Percentiles rank a stretch among this genome's conserved stretches.
Conservation (phyloP, 64 coral and sea anemone genomes). For the Montipora foliosa region DNA sequence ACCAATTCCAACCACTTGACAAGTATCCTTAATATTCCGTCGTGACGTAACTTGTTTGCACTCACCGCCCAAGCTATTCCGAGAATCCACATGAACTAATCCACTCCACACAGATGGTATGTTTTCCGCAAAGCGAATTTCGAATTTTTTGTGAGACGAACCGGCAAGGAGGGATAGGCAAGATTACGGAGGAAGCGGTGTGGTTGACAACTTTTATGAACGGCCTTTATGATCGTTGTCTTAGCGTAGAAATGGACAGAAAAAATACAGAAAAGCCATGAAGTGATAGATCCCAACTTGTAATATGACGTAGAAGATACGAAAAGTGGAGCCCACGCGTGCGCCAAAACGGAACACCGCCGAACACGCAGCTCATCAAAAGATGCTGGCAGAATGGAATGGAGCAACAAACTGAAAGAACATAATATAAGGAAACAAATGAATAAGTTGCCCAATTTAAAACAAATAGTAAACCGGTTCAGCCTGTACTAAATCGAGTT, state of each 20-base stretch:
- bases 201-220: constrained; percentile 99
- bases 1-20: constrained; percentile 96
- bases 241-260: constrained; percentile 81
- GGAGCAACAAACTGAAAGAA: constrained; percentile 80
- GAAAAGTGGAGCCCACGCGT: constrained; percentile 78
- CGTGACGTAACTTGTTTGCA: constrained; percentile 87
- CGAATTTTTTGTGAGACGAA: constrained; percentile 76
- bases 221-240: constrained; percentile 84
- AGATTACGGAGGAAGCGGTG: constrained; percentile 83
- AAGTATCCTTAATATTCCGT: constrained; percentile 83
- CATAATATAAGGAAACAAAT: not conserved
- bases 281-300: constrained; percentile 90
- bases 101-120: constrained; percentile 73
- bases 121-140: constrained; percentile 78
- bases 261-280: constrained; percentile 86
- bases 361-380: constrained; percentile 88
- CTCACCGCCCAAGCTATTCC: constrained; percentile 94
- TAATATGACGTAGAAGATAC: constrained; percentile 77
- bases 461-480: too few relatives aligned
- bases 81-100: constrained; percentile 82
- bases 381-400: constrained; percentile 93
- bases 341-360: constrained; percentile 82
- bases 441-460: too few relatives aligned
- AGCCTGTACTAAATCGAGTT: too few relatives aligned
- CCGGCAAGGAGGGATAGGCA: constrained; percentile 80